Base-by-base conservation (phyloP, 1,140 invertebrate species). In the Melipona quadrifasciata region DNA sequence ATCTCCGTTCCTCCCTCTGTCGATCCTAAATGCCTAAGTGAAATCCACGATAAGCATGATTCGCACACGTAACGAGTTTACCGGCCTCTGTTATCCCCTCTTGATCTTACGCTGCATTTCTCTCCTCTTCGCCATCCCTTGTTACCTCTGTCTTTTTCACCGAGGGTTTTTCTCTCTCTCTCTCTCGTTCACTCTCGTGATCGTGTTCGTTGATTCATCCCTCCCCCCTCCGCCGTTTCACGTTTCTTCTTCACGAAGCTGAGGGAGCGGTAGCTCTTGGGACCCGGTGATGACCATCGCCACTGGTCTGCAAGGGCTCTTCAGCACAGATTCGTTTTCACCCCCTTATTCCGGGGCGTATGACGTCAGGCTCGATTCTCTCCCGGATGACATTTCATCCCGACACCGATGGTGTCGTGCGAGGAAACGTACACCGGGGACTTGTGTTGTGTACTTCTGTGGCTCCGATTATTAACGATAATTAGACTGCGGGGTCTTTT, bases 11-110 rank as follows among this genome's bases (percentile, higher is more conserved):
- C 2, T 34, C 19, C 11, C 1, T 34, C 12, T 10, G 21, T 47
- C 64, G 65, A 75, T 84, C 91, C 92, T 93, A 93, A 93, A 92
- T 92, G 90, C 92, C 91, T 94, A 94, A 94, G 93, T 94, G 93
- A 94, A 94, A 94, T 93, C 91, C 93, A 91, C 90, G 93, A 94
- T 93, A 93, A 94, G 93, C 93, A 92, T 90, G 92, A 93, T 93
- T 92, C 91, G 89, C 87, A 85, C 90, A 89, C 93, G 91, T 94
- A 94, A 94, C 93, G 93, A 94, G 94, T 93, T 94, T 93, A 94
- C 94, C 92, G 86, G 84, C 51, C 80, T 73, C 61, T 67, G 74
- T 74, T 82, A 84, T 83, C 80, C 80, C 72, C 78, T 65, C 72
- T 82, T 77, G 77, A 85, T 82, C 74, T 86, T 73, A 67, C 81